Evolutionary conservation across 2,113 vertebrate genomes (phyloP).

Genomic region (Cephalopterus ornatus): DNA sequence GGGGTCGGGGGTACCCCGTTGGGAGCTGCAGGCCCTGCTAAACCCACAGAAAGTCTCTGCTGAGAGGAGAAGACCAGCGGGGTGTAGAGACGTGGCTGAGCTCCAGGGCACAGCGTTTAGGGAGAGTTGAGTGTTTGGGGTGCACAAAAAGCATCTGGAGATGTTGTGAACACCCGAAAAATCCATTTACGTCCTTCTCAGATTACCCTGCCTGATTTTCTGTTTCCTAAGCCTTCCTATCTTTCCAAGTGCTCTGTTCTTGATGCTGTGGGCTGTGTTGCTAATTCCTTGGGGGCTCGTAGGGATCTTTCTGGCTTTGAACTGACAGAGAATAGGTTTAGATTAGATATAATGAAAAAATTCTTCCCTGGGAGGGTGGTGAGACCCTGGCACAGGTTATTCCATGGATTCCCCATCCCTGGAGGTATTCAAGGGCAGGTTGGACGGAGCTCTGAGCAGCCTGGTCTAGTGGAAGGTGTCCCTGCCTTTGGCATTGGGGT

Average conservation of each 20-base stretch:
- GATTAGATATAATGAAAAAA: not conserved
- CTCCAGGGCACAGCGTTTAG: not conserved
- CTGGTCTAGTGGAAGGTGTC: fast-evolving
- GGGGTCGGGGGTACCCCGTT: not conserved
- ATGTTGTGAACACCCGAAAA: not conserved
- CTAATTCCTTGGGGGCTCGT: not conserved
- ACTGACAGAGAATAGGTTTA: not conserved
- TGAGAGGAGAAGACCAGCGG: not conserved
- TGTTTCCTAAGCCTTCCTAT: not conserved
- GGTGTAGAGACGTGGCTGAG: not conserved
- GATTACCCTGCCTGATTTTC: not conserved
- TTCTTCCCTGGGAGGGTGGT: not conserved
- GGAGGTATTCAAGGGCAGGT: not conserved
- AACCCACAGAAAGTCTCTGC: not conserved
- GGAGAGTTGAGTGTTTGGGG: not conserved
- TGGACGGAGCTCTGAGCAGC: fast-evolving
- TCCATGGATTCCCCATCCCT: not conserved
- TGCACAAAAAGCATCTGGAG: not conserved
- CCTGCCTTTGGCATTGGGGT: not conserved
- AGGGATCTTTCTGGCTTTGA: not conserved
- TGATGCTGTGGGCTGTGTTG: not conserved
- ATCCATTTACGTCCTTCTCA: not conserved
- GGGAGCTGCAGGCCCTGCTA: slow-evolving; percentile 36
- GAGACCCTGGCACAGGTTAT: not conserved
- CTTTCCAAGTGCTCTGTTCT: not conserved